Conservation (phyloP, 2,113 vertebrate genomes). For the Pipa parva region DNA sequence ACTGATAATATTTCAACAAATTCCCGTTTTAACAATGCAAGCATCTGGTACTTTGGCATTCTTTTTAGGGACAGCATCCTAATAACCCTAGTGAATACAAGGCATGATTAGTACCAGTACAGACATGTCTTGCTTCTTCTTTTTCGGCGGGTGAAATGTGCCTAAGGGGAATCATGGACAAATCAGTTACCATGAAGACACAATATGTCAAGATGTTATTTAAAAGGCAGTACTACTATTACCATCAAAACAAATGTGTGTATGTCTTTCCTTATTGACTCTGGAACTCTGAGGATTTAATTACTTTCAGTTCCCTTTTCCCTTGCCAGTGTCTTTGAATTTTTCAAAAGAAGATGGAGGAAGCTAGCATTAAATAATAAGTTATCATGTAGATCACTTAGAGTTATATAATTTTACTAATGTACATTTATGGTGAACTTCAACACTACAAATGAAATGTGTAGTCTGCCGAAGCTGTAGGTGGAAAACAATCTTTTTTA, state of each 20-base stretch:
- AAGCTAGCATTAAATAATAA: neutral
- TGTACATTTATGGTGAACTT: no score
- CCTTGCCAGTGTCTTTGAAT: neutral
- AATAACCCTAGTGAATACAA: neutral
- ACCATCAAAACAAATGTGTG: neutral
- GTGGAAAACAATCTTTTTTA: no score
- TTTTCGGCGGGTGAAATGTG: neutral
- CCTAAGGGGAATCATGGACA: neutral
- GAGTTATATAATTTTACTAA: no score
- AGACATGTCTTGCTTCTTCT: neutral
- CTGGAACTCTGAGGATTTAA: neutral
- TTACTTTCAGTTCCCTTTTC: neutral
- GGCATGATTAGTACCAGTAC: neutral
- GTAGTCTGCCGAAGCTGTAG: no score
- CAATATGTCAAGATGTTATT: neutral
- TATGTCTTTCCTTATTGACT: neutral
- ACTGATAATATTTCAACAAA: neutral
- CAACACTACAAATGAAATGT: no score
- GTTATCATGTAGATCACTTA: no score
- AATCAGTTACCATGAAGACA: slow-evolving; percentile 2
- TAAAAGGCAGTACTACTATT: neutral
- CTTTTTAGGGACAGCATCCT: neutral
- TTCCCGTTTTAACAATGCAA: neutral
- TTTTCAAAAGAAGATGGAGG: neutral
- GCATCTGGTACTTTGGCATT: neutral